phyloP scores from a whole-genome alignment of 1,140 invertebrate species.

The Hestina assimilis region DNA sequence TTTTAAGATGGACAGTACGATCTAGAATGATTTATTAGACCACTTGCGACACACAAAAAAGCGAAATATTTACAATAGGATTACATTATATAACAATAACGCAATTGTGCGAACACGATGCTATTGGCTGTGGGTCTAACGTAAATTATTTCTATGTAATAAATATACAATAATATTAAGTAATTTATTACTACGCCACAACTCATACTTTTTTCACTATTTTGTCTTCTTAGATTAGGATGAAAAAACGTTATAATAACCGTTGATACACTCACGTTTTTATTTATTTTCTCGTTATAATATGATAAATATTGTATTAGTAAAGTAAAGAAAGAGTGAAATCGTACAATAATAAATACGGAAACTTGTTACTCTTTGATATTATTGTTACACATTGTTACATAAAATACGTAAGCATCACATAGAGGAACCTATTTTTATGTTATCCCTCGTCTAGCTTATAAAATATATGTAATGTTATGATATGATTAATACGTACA shows the following conservation, averaged over 20 bases:
- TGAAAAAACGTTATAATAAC: slow-evolving; percentile 17
- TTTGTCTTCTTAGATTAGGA: slow-evolving; percentile 10
- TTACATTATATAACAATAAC: slow-evolving; percentile 22
- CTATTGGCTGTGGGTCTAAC: slow-evolving; percentile 62
- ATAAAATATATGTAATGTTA: slow-evolving; percentile 27
- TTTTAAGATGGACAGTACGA: slow-evolving; percentile 72
- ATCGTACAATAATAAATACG: slow-evolving; percentile 69
- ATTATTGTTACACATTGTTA: slow-evolving; percentile 72
- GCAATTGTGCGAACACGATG: slow-evolving; percentile 45
- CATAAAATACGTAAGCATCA: slow-evolving; percentile 61
- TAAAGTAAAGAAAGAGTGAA: slow-evolving; percentile 67
- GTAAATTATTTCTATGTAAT: slow-evolving; percentile 24
- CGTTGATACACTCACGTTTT: slow-evolving; percentile 41
- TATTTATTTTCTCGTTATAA: slow-evolving; percentile 57
- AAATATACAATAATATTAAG: slow-evolving; percentile 15
- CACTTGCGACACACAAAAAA: slow-evolving; percentile 76
- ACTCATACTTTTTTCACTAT: slow-evolving; percentile 15
- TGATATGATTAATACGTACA: slow-evolving; percentile 15
- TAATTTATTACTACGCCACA: slow-evolving; percentile 12
- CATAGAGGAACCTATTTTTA: slow-evolving; percentile 63
- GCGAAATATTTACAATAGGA: slow-evolving; percentile 27
- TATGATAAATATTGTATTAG: slow-evolving; percentile 67
- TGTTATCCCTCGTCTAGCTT: slow-evolving; percentile 46
- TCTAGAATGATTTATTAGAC: slow-evolving; percentile 58
- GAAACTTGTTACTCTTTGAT: slow-evolving; percentile 65